phyloP scores from a whole-genome alignment of 2,888 invertebrate species.

The Philaethria dido region DNA sequence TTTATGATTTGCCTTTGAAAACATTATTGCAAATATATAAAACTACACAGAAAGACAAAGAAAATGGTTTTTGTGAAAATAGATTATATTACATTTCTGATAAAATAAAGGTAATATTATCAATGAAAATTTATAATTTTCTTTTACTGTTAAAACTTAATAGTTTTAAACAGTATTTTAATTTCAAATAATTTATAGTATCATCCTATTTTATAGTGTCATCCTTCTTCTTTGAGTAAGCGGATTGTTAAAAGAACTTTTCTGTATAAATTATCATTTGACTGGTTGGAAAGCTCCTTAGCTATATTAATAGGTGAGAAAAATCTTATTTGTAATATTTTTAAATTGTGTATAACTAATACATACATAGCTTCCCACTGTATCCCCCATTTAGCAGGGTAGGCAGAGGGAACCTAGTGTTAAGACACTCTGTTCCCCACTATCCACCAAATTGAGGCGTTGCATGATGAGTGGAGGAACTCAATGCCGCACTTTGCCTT shows the following conservation, averaged over 20 bases:
- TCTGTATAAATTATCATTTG: conserved; percentile 81
- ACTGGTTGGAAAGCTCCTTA: conserved; percentile 80
- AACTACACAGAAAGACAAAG: conserved; percentile 67
- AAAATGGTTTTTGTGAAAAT: conserved; percentile 70
- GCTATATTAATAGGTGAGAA: conserved; percentile 75
- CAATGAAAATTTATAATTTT: neutral
- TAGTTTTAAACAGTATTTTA: conserved; percentile 35
- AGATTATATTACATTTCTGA: conserved; percentile 84
- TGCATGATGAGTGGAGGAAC: too few relatives aligned
- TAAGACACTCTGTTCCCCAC: too few relatives aligned
- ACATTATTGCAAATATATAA: conserved; percentile 63
- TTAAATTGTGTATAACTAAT: neutral
- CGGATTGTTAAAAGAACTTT: conserved; percentile 79
- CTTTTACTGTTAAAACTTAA: neutral
- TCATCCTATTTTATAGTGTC: conserved; percentile 68
- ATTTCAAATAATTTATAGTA: too few relatives aligned
- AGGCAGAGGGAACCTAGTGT: too few relatives aligned
- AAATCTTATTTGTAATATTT: neutral
- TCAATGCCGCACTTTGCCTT: too few relatives aligned
- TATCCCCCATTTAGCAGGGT: too few relatives aligned
- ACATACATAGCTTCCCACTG: too few relatives aligned
- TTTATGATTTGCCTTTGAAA: conserved; percentile 70
- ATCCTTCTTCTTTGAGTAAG: conserved; percentile 72
- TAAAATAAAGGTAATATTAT: conserved; percentile 64
- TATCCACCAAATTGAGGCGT: too few relatives aligned